Conservation (phyloP, 2,797 vertebrate genomes). For the Lindbergichthys nudifrons region DNA sequence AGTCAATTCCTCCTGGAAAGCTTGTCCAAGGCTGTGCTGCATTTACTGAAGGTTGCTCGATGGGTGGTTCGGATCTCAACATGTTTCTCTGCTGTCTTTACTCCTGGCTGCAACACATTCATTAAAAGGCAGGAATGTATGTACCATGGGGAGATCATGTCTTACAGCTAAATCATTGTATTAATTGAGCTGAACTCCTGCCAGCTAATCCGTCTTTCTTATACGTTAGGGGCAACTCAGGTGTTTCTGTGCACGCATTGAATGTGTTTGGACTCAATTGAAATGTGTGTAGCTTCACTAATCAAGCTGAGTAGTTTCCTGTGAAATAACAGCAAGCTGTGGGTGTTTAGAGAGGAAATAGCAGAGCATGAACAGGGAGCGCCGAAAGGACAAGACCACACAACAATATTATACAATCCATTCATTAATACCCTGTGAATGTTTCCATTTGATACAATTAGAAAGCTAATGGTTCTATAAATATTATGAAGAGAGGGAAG, state of each 20-base stretch:
- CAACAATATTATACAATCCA: conserved; percentile 6
- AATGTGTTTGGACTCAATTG: conserved; percentile 48
- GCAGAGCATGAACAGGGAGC: conserved; percentile 20
- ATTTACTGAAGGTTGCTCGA: conserved; percentile 59
- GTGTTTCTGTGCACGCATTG: conserved; percentile 55
- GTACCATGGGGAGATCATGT: conserved; percentile 50
- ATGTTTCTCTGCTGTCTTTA: conserved; percentile 23
- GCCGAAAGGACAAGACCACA: conserved; percentile 35
- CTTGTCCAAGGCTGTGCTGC: conserved; percentile 40
- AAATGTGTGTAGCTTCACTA: conserved; percentile 38
- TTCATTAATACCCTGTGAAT: conserved; percentile 19
- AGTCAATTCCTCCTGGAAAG: conserved; percentile 46
- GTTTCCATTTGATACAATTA: not conserved
- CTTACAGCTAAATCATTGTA: conserved; percentile 49
- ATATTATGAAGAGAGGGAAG: not conserved
- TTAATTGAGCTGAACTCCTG: conserved; percentile 52
- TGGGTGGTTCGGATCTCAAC: conserved; percentile 66
- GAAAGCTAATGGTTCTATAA: not conserved
- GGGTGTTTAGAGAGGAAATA: conserved; percentile 60
- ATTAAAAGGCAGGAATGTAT: conserved; percentile 24
- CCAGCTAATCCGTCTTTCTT: conserved; percentile 48
- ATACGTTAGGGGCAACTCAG: conserved; percentile 57
- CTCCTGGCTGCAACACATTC: conserved; percentile 46
- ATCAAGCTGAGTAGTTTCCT: conserved; percentile 49
- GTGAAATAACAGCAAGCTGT: conserved; percentile 53